Conservation (phyloP, 2,113 vertebrate genomes). For the Spea bombifrons region DNA sequence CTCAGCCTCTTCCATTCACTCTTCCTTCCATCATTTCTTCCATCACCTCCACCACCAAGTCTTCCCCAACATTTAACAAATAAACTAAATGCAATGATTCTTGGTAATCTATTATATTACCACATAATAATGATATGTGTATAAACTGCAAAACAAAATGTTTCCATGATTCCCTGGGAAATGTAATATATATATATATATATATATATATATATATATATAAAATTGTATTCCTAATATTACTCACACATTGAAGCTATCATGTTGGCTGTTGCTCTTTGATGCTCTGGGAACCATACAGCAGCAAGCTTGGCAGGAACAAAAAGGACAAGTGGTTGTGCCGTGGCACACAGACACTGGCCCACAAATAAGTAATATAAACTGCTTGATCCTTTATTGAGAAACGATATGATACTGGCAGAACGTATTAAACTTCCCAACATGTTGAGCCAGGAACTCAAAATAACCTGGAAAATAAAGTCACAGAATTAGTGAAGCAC, state of each 20-base stretch:
- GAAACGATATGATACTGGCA: slow-evolving; percentile 47
- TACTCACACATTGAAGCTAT: slow-evolving; percentile 89
- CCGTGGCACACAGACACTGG: slow-evolving; percentile 80
- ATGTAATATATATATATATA: no score
- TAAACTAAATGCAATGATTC: no score
- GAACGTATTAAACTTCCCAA: slow-evolving; percentile 70
- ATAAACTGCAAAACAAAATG: no score
- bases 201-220: no score
- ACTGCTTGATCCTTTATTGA: not conserved
- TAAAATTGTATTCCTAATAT: no score
- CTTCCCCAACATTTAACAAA: no score
- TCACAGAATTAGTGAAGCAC: not conserved
- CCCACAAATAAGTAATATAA: slow-evolving; percentile 74
- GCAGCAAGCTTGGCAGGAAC: slow-evolving; percentile 89
- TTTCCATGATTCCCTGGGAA: no score
- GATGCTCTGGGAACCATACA: slow-evolving; percentile 90
- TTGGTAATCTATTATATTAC: no score
- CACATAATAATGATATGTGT: no score
- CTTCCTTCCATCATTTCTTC: no score
- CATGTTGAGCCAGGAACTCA: slow-evolving; percentile 86
- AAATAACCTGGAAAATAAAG: slow-evolving; percentile 68
- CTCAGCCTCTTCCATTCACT: no score
- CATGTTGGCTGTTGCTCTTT: slow-evolving; percentile 87
- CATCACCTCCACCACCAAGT: no score
- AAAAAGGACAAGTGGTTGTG: slow-evolving; percentile 88